Conservation (phyloP, 1,140 invertebrate species). For the Chelonus insularis region DNA sequence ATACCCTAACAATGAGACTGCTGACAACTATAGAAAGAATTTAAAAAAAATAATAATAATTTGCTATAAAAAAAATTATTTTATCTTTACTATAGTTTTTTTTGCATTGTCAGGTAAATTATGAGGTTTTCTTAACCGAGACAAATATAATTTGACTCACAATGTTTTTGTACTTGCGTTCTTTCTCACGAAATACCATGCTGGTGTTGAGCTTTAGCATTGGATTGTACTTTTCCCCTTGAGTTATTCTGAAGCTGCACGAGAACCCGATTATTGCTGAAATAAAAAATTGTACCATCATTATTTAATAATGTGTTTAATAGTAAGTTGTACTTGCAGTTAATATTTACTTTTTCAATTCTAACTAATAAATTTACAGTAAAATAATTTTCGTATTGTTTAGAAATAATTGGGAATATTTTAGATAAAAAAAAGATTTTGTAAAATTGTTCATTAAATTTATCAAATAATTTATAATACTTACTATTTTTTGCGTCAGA, state of each 20-base stretch:
- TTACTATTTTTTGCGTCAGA: constrained; percentile 59
- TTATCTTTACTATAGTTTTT: too few relatives aligned
- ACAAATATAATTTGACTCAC: constrained; percentile 50
- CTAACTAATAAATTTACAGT: not conserved
- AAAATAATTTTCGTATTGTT: not conserved
- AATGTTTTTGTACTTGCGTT: constrained; percentile 65
- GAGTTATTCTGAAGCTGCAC: constrained; percentile 68
- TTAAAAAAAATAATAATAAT: too few relatives aligned
- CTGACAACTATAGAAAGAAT: too few relatives aligned
- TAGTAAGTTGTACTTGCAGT: too few relatives aligned
- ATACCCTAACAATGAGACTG: too few relatives aligned
- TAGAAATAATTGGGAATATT: not conserved
- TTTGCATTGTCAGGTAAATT: too few relatives aligned
- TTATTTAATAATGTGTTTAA: too few relatives aligned
- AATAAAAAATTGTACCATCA: constrained; percentile 41
- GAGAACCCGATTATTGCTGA: constrained; percentile 70
- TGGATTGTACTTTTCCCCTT: constrained; percentile 69
- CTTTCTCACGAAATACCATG: constrained; percentile 63
- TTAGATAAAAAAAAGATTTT: not conserved
- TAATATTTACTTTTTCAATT: too few relatives aligned
- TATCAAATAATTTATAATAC: constrained; percentile 27
- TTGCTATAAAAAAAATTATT: too few relatives aligned
- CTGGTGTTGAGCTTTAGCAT: constrained; percentile 62
- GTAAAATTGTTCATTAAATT: not conserved
- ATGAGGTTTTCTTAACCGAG: not conserved